Evolutionary conservation across 2,888 invertebrate species (phyloP), one percentile per base, ranked within the genome.

Genomic region (Punctoribates punctum): DNA sequence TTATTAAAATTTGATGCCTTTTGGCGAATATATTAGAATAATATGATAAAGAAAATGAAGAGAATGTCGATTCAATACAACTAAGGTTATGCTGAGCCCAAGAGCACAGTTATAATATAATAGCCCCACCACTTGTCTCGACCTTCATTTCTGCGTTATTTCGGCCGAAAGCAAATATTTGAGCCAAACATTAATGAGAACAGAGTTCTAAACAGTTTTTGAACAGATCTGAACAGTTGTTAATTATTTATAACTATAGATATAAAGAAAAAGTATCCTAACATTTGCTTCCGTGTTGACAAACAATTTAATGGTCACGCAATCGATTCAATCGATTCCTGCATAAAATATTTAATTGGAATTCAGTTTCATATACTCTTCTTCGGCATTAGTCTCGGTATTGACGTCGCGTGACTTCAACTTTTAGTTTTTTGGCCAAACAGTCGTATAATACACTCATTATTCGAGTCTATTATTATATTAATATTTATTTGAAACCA

Each of bases 251-350:
- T 27, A 25, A 65, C 25, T 29, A 15, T 34, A 34, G 34, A 34
- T 34, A 34, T 34, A 34, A 34, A 34, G 34, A 29, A 65, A 15
- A 65, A 65, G 62, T 65, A 29, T 65, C 8, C 62, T 15, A 65
- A 65, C 62, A 23, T 65, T 34, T 34, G 62, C 62, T 65, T 65
- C 62, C 62, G 62, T 65, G 65, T 65, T 34, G 34, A 65, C 65
- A 65, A 65, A 65, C 65, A 65, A 65, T 65, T 65, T 65, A 38
- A 60, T 60, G 60, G 60, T 60, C 60, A 60, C 60, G 60, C 60
- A 25, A 60, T 27, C 23, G 8, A 23, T 60, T n/a, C 20, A n/a
- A n/a, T n/a, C n/a, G n/a, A n/a, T n/a, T n/a, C n/a, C 27, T 27
- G 9, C 13, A 13, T 20, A 1, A 27, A 20, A 60, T 13, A 25